Percentiles rank a stretch among this genome's conserved stretches.
These are phyloP conservation scores for Papilio dardanus DNA, from an alignment of 1,140 invertebrate genomes.

Conservation along the genomic window DNA sequence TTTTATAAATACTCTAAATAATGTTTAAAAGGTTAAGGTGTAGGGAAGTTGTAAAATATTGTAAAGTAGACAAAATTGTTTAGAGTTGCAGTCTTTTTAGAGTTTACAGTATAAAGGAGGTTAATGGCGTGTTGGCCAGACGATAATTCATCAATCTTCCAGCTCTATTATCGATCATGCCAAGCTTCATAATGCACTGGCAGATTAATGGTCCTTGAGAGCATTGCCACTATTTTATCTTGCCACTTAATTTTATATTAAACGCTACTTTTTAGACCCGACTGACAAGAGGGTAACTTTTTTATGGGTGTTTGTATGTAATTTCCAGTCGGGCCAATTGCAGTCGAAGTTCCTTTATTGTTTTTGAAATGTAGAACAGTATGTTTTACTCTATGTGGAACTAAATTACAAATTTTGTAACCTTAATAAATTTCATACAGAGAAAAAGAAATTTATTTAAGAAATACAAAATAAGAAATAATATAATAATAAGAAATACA, in stretches of 20 bases:
- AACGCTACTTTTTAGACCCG: neutral
- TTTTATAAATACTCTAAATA: neutral
- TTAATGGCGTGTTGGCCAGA: conserved; percentile 34
- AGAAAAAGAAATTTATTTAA: neutral
- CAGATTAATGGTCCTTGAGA: conserved; percentile 44
- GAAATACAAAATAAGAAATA: neutral
- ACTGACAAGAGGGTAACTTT: neutral
- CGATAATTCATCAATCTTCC: conserved; percentile 45
- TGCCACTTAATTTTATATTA: conserved; percentile 32
- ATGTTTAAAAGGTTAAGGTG: neutral
- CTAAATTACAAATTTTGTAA: neutral
- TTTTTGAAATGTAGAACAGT: no score
- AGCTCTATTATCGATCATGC: conserved; percentile 46
- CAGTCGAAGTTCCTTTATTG: no score
- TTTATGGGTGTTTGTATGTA: neutral
- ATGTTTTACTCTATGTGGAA: neutral
- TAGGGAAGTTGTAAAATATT: neutral
- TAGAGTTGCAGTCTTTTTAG: conserved; percentile 25
- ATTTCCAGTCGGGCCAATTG: no score
- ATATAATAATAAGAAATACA: no score
- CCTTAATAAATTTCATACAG: neutral
- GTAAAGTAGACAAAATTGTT: conserved; percentile 18
- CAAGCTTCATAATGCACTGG: conserved; percentile 45
- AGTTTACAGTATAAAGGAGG: conserved; percentile 32
- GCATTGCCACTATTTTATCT: conserved; percentile 36